Percentiles rank a stretch among this genome's conserved stretches.
Evolutionary conservation across 2,888 invertebrate species (phyloP).

Genomic region (Andrena chrysosceles): DNA sequence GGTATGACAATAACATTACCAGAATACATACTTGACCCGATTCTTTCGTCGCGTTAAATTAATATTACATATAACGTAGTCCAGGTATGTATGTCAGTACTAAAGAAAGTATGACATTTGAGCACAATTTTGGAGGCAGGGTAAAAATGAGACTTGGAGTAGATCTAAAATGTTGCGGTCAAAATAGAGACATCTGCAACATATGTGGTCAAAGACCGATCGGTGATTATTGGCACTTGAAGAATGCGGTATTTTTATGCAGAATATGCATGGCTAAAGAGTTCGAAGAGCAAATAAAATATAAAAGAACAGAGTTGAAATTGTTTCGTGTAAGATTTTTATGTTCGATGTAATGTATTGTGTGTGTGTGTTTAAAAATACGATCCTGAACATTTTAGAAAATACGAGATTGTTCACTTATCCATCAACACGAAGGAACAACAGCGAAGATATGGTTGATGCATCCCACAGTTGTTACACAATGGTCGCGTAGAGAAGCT

Average conservation of each 20-base stretch:
- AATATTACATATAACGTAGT: conserved; percentile 61
- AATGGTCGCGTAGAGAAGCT: conserved; percentile 78
- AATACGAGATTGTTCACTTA: conserved; percentile 80
- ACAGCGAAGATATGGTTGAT: conserved; percentile 79
- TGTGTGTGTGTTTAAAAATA: background rate
- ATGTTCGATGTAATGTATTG: background rate
- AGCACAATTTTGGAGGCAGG: conserved; percentile 84
- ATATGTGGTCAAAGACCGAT: conserved; percentile 83
- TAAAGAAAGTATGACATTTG: conserved; percentile 78
- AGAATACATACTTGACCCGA: background rate
- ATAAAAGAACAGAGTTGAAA: conserved; percentile 56
- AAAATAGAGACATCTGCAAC: conserved; percentile 83
- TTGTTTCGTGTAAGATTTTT: conserved; percentile 54
- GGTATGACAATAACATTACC: conserved; percentile 67
- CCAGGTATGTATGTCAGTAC: conserved; percentile 75
- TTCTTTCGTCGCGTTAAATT: conserved; percentile 13
- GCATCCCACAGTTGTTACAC: conserved; percentile 73
- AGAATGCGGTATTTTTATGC: conserved; percentile 83
- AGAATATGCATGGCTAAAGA: conserved; percentile 84
- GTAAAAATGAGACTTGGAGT: conserved; percentile 84
- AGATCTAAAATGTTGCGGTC: conserved; percentile 84
- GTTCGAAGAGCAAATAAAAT: conserved; percentile 74
- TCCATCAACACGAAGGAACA: conserved; percentile 80
- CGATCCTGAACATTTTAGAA: conserved; percentile 70
- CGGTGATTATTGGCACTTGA: conserved; percentile 86